phyloP scores from a whole-genome alignment of 1,140 invertebrate genomes.

The Coptotermes formosanus region DNA sequence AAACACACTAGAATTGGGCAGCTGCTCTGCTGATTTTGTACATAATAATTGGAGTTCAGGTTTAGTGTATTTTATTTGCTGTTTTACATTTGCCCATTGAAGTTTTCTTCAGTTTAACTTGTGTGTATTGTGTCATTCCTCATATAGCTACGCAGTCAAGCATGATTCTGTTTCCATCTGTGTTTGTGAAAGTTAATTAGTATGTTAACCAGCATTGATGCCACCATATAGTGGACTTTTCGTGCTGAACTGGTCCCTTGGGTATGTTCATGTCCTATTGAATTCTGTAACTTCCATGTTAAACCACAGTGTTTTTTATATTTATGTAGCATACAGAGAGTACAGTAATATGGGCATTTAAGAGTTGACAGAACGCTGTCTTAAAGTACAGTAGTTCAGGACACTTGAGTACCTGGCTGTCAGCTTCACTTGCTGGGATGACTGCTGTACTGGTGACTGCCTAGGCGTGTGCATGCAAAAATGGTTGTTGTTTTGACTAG shows the following conservation, averaged over 20 bases:
- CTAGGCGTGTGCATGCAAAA: constrained; percentile 35
- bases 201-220: not conserved
- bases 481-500: constrained; percentile 31
- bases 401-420: not conserved
- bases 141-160: not conserved
- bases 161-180: not conserved
- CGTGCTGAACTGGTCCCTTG: not conserved
- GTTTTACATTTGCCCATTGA: no score
- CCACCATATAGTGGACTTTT: not conserved
- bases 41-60: not conserved
- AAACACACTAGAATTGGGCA: no score
- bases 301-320: not conserved
- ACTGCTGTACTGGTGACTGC: not conserved
- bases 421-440: not conserved
- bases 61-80: not conserved
- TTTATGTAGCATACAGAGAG: not conserved
- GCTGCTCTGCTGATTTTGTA: not conserved
- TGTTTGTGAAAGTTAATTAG: not conserved
- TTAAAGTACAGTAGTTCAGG: no score
- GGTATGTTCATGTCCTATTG: not conserved
- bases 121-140: not conserved
- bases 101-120: not conserved
- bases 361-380: not conserved
- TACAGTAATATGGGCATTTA: not conserved
- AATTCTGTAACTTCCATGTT: not conserved